Conservation (phyloP, 2,888 invertebrate genomes). For the Saturnia pavonia region DNA sequence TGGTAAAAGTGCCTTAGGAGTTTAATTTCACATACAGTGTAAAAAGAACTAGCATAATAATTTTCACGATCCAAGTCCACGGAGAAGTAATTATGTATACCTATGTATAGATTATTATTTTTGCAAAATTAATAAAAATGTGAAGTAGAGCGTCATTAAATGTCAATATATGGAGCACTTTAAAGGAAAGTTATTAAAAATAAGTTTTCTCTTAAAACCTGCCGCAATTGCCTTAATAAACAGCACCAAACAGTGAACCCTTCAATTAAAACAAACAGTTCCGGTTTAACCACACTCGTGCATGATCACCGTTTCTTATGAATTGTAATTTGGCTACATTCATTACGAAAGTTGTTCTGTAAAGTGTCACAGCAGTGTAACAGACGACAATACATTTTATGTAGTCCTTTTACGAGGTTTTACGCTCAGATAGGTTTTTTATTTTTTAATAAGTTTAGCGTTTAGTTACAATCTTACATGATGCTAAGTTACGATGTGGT, state of each 20-base stretch:
- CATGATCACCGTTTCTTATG: constrained; percentile 44
- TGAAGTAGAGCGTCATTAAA: constrained; percentile 38
- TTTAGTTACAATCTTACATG: too few relatives aligned
- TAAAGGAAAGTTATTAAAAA: constrained; percentile 66
- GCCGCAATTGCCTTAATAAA: constrained; percentile 69
- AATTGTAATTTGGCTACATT: constrained; percentile 60
- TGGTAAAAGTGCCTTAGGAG: too few relatives aligned
- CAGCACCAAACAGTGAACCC: constrained; percentile 58
- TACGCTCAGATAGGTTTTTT: too few relatives aligned
- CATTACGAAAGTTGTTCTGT: constrained; percentile 55
- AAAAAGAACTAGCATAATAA: too few relatives aligned
- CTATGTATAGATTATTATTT: too few relatives aligned
- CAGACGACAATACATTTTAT: constrained; percentile 44
- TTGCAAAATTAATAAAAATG: background rate
- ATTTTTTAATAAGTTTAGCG: too few relatives aligned
- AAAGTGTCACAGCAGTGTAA: constrained; percentile 47
- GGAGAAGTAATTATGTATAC: too few relatives aligned
- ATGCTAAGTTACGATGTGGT: too few relatives aligned
- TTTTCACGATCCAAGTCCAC: too few relatives aligned
- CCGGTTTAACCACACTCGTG: constrained; percentile 56
- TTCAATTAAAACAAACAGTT: constrained; percentile 70
- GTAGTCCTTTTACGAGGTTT: constrained; percentile 27
- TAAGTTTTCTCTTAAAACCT: constrained; percentile 70
- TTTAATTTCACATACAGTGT: too few relatives aligned
- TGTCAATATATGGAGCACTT: constrained; percentile 71